Percentiles rank a stretch among this genome's conserved stretches.
Evolutionary conservation across 2,888 invertebrate species (phyloP).

Genomic region (Smittia aterrima): DNA sequence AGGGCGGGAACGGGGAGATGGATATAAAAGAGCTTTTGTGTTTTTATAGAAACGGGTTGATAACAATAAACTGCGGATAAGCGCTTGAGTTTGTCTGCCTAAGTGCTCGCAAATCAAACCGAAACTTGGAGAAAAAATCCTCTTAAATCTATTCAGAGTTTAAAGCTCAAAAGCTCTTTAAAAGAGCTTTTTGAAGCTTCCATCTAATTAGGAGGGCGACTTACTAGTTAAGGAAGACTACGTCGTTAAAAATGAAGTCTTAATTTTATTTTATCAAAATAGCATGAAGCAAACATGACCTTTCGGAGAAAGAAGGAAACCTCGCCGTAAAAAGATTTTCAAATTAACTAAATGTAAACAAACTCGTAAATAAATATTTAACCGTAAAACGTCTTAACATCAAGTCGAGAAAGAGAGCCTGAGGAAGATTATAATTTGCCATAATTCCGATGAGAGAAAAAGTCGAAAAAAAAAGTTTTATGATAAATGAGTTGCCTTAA

Average conservation of each 20-base stretch:
- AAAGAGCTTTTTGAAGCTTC: too few relatives aligned
- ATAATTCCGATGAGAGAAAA: background rate
- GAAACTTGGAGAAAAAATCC: too few relatives aligned
- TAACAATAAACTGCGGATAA: background rate
- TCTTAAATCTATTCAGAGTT: too few relatives aligned
- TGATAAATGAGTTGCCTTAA: background rate
- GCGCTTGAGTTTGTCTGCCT: too few relatives aligned
- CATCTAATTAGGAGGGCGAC: too few relatives aligned
- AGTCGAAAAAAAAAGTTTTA: background rate
- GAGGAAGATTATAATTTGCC: background rate
- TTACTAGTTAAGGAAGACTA: too few relatives aligned
- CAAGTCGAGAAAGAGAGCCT: background rate
- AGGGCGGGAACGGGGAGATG: background rate
- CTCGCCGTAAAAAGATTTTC: background rate
- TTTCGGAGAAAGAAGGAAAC: background rate
- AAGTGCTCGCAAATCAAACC: too few relatives aligned
- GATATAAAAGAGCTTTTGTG: background rate
- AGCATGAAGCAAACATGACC: background rate
- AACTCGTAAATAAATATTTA: background rate
- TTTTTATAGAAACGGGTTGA: background rate
- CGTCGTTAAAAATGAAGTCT: background rate
- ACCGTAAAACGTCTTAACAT: background rate
- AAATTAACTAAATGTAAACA: conserved; percentile 3
- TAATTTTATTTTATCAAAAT: background rate
- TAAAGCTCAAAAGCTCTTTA: too few relatives aligned